Base-by-base conservation (phyloP, 2,888 invertebrate genomes). In the Acleris emargana region DNA sequence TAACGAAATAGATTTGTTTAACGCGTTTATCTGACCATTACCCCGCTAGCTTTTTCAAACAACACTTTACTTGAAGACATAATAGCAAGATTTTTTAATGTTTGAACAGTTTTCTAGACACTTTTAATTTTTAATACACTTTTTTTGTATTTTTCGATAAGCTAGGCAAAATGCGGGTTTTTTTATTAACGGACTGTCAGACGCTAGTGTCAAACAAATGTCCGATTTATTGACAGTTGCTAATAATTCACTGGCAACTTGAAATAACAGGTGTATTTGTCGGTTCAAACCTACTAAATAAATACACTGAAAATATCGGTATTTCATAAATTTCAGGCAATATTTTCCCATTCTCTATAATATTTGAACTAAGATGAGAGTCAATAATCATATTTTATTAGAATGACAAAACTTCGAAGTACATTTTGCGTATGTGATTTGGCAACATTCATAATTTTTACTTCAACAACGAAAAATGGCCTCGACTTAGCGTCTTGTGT, bases 401-500 rank as follows among this genome's bases (percentile, higher is more conserved):
- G 32, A 32, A 32, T 9, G 9, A 32, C 9, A 9, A 32, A 32
- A 5, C 32, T 9, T n/a, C n/a, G n/a, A 32, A 9, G 1, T 32
- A 32, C 9, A 32, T 3, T 13, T 13, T 13, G 38, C 0, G 9
- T 0, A 7, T 3, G 3, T 32, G 32, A 4, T 38, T 38, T 61
- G 54, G 53, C 53, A 51, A 47, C 49, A 13, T 49, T 49, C 2
- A 49, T 6, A 17, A 11, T 18, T 32, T 32, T 32, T 32, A 32
- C 32, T 32, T 9, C 32, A 78, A 63, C 54, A 74, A 73, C 67
- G 71, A 78, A 78, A 32, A 71, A 82, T 81, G 81, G 82, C 73
- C 73, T 74, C 73, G 62, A 71, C 67, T 75, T 81, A 77, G 86
- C 85, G 85, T 86, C 84, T 83, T 81, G 79, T 78, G 78, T 77